These are phyloP conservation scores for Loripinus fragilis DNA, from an alignment of 2,888 invertebrate genomes.

Conservation along the genomic window DNA sequence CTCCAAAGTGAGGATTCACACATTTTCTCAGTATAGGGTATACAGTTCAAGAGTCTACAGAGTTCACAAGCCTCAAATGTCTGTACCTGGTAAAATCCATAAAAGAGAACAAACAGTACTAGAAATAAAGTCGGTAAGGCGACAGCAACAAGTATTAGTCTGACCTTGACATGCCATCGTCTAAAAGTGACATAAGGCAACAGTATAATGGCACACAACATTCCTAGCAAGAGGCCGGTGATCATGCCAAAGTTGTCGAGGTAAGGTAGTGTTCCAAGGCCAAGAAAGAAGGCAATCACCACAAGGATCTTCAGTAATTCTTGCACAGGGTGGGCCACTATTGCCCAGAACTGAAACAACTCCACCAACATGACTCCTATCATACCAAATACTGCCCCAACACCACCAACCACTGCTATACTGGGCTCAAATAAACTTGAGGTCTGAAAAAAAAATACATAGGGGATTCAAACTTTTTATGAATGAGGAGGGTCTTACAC, in stretches of 20 bases:
- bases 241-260: constrained; percentile 69
- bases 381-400: constrained; percentile 70
- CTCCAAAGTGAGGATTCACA: constrained; percentile 50
- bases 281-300: constrained; percentile 54
- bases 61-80: constrained; percentile 52
- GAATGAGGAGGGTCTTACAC: too few species aligned
- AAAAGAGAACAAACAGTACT: constrained; percentile 52
- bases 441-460: constrained; percentile 61
- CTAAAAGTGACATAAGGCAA: constrained; percentile 76
- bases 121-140: constrained; percentile 50
- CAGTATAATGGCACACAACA: constrained; percentile 65
- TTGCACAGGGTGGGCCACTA: constrained; percentile 60
- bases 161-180: constrained; percentile 50
- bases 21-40: constrained; percentile 67
- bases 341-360: constrained; percentile 72
- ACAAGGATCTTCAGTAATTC: constrained; percentile 63
- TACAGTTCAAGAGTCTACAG: constrained; percentile 68
- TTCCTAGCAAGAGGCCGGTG: constrained; percentile 68
- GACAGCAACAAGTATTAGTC: constrained; percentile 56
- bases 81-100: constrained; percentile 65
- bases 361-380: constrained; percentile 71
- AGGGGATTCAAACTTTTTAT: too few species aligned
- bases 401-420: constrained; percentile 69
- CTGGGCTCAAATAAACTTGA: constrained; percentile 66
- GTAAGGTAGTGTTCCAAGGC: constrained; percentile 70